Percentiles rank a stretch among this genome's conserved stretches.
Evolutionary conservation across 2,113 vertebrate genomes (phyloP).

Genomic region (Stomatorhinus ivindoensis): DNA sequence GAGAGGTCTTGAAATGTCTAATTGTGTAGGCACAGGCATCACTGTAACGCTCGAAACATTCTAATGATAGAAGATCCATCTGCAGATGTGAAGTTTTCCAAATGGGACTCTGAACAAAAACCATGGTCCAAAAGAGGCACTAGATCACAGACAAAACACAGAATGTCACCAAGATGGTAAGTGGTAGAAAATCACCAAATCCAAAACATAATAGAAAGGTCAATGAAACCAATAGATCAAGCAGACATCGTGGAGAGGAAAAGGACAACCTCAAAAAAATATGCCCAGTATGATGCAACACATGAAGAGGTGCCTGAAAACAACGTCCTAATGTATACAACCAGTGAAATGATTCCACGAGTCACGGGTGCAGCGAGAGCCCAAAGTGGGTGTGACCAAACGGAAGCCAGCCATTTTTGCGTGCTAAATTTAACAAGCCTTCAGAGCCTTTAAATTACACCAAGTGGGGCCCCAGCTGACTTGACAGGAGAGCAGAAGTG

Average conservation of each 20-base stretch:
- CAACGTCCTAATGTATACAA: neutral
- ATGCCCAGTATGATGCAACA: neutral
- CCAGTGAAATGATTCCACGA: neutral
- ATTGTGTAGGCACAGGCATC: neutral
- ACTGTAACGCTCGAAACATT: neutral
- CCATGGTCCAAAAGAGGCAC: neutral
- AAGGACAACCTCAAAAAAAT: neutral
- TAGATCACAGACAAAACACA: neutral
- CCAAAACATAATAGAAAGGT: neutral
- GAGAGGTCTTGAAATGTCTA: neutral
- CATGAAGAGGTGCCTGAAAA: neutral
- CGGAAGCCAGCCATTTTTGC: neutral
- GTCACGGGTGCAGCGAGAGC: neutral
- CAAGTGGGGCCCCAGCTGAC: neutral
- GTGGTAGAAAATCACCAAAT: neutral
- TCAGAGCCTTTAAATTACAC: neutral
- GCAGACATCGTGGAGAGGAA: neutral
- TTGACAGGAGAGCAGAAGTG: neutral
- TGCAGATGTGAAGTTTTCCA: neutral
- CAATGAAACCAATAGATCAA: neutral
- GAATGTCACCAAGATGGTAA: neutral
- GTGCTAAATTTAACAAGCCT: neutral
- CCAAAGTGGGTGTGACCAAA: neutral
- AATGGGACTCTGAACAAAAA: neutral
- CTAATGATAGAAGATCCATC: neutral